These are phyloP conservation scores for Brenthis ino DNA, from an alignment of 2,888 invertebrate species.

Conservation along the genomic window DNA sequence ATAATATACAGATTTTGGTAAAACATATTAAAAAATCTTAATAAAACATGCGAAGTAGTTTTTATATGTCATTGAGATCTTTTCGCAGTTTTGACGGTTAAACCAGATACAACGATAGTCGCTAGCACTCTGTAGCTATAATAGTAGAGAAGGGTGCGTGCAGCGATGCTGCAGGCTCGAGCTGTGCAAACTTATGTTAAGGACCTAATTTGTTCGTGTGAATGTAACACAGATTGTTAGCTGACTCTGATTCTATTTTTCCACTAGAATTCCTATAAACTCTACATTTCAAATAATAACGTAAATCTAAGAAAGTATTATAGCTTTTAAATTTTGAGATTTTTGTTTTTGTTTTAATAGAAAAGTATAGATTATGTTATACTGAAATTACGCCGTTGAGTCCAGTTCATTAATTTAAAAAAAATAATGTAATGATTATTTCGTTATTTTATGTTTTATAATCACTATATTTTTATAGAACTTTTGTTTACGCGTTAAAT, in stretches of 20 bases:
- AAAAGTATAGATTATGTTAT: no score
- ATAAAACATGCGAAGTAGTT: slow-evolving; percentile 19
- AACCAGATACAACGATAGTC: slow-evolving; percentile 12
- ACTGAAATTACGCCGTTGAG: no score
- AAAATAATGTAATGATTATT: no score
- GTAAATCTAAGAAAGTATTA: background rate
- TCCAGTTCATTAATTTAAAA: no score
- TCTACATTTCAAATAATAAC: background rate
- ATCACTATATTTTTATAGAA: no score
- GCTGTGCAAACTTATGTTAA: slow-evolving; percentile 37
- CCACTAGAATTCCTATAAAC: background rate
- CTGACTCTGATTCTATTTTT: background rate
- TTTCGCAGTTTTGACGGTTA: slow-evolving; percentile 19
- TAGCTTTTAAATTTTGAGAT: no score
- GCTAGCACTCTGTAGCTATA: slow-evolving; percentile 21
- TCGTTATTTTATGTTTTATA: no score
- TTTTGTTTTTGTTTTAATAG: no score
- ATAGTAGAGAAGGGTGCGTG: slow-evolving; percentile 42
- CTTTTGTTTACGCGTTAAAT: no score
- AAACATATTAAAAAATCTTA: background rate
- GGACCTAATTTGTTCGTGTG: slow-evolving; percentile 18
- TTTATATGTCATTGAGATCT: slow-evolving; percentile 4
- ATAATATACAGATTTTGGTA: background rate
- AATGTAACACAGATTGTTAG: slow-evolving; percentile 20
- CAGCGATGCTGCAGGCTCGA: slow-evolving; percentile 52